Percentiles rank a stretch among this genome's conserved stretches.
These are phyloP conservation scores for Nematostella vectensis DNA, from an alignment of 92 coral and sea anemone genomes.

Conservation along the genomic window DNA sequence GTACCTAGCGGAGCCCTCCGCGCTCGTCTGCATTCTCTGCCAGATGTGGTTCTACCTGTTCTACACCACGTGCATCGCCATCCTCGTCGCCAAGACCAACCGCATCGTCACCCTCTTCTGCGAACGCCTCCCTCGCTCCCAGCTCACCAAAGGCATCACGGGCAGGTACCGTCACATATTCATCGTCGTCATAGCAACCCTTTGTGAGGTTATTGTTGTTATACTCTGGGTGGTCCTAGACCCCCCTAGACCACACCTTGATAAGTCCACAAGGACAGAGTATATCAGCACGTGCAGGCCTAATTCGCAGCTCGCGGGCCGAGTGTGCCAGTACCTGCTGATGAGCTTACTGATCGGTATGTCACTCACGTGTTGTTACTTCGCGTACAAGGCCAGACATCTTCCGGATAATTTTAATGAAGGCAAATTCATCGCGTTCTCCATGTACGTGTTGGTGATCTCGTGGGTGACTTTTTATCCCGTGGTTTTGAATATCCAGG, in stretches of 20 bases:
- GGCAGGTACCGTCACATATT: slow-evolving; percentile 44
- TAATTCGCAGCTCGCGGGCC: slow-evolving; percentile 29
- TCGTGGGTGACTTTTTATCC: slow-evolving; percentile 80
- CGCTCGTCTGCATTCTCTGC: slow-evolving; percentile 33
- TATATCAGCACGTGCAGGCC: slow-evolving; percentile 35
- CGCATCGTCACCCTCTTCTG: slow-evolving; percentile 54
- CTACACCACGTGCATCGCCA: slow-evolving; percentile 59
- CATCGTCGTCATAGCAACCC: slow-evolving; percentile 22
- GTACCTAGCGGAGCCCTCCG: slow-evolving; percentile 48
- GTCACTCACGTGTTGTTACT: slow-evolving; percentile 49
- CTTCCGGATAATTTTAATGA: slow-evolving; percentile 81
- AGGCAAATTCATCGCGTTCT: slow-evolving; percentile 72
- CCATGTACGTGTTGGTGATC: slow-evolving; percentile 48
- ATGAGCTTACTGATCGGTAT: slow-evolving; percentile 40
- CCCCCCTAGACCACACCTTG: slow-evolving; percentile 39
- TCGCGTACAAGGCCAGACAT: slow-evolving; percentile 66
- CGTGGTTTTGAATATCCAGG: slow-evolving; percentile 50
- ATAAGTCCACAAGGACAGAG: slow-evolving; percentile 40
- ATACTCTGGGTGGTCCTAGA: slow-evolving; percentile 47
- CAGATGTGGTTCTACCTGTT: slow-evolving; percentile 67
- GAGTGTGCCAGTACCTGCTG: slow-evolving; percentile 43
- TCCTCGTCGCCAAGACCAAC: slow-evolving; percentile 68
- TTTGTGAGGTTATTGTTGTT: slow-evolving; percentile 28
- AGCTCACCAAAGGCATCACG: slow-evolving; percentile 29
- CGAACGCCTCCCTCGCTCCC: slow-evolving; percentile 43